phyloP scores from a whole-genome alignment of 2,888 invertebrate species.

The Miltochrista miniata region DNA sequence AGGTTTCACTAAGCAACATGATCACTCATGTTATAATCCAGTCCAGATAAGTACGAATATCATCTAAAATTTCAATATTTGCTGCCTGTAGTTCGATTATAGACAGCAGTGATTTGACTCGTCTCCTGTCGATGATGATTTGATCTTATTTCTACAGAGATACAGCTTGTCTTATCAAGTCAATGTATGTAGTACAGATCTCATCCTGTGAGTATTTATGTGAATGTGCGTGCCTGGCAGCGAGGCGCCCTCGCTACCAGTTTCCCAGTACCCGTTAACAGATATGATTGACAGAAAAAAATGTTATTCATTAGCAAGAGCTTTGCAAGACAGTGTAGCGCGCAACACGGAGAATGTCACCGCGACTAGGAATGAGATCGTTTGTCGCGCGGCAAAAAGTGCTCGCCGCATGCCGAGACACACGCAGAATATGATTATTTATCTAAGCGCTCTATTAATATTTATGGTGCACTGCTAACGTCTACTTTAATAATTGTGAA shows the following conservation, averaged over 20 bases:
- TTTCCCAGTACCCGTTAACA: slow-evolving; percentile 34
- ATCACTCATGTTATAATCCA: too few relatives aligned
- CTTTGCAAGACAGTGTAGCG: slow-evolving; percentile 29
- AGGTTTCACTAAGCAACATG: too few relatives aligned
- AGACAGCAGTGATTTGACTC: too few relatives aligned
- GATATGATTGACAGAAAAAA: slow-evolving; percentile 55
- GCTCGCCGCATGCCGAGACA: slow-evolving; percentile 26
- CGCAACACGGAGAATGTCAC: slow-evolving; percentile 41
- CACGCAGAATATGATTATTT: slow-evolving; percentile 35
- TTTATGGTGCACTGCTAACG: slow-evolving; percentile 27
- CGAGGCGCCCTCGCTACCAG: slow-evolving; percentile 17
- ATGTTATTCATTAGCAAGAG: slow-evolving; percentile 43
- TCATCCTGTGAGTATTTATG: background rate
- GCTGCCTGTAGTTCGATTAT: too few relatives aligned
- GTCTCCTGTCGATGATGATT: too few relatives aligned
- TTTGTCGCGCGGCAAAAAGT: slow-evolving; percentile 43
- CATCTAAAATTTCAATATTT: too few relatives aligned
- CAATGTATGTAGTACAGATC: background rate
- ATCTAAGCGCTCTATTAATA: slow-evolving; percentile 37
- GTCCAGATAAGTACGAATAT: too few relatives aligned
- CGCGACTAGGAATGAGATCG: slow-evolving; percentile 41
- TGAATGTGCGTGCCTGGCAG: slow-evolving; percentile 11
- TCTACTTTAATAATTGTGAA: slow-evolving; percentile 29
- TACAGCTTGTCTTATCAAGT: slow-evolving; percentile 3
- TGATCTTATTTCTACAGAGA: background rate